phyloP scores from a whole-genome alignment of 2,113 vertebrate species.

The Microtus montanus region DNA sequence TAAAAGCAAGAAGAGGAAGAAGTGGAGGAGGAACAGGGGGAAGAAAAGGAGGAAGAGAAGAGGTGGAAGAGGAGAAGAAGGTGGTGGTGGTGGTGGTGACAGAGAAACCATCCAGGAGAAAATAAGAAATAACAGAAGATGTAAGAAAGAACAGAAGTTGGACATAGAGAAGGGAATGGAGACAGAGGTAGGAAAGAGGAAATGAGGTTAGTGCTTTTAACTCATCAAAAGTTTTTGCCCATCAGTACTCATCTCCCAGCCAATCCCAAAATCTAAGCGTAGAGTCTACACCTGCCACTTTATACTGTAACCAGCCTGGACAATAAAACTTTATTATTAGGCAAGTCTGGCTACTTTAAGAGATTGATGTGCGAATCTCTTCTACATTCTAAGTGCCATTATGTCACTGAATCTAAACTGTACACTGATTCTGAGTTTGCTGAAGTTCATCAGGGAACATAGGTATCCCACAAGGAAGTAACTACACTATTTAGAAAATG shows the following conservation, averaged over 20 bases:
- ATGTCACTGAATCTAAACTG: neutral
- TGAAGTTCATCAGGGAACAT: neutral
- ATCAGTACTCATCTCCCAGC: neutral
- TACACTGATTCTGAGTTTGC: neutral
- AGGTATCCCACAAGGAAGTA: neutral
- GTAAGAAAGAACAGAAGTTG: neutral
- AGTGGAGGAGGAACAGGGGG: neutral
- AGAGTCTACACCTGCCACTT: neutral
- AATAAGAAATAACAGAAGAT: neutral
- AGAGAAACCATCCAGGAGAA: neutral
- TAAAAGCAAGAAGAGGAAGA: neutral
- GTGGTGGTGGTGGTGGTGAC: neutral
- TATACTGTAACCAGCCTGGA: neutral
- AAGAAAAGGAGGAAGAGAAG: neutral
- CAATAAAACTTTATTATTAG: neutral
- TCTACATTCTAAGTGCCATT: neutral
- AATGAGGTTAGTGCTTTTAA: constrained; percentile 63
- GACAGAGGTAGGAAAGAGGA: neutral
- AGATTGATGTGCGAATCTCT: neutral
- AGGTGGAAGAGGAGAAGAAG: neutral
- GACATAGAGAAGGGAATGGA: neutral
- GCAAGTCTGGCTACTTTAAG: neutral
- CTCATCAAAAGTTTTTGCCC: constrained; percentile 34
- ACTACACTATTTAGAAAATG: neutral
- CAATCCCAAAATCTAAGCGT: neutral